Base-by-base conservation (phyloP, 1,140 invertebrate genomes). In the Drosophila bifasciata region DNA sequence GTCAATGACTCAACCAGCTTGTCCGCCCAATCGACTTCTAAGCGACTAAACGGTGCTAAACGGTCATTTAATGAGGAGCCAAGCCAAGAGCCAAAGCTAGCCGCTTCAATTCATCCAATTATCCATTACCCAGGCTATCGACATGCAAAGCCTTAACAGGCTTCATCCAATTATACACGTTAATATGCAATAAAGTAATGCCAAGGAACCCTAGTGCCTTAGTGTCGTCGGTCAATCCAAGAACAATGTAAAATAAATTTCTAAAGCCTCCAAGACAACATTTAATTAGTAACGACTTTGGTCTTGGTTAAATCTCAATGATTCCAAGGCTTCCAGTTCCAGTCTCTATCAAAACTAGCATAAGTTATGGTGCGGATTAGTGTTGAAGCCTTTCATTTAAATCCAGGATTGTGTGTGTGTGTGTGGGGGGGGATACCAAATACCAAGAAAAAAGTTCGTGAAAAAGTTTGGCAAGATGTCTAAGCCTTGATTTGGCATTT, bases 81-180 rank as follows among this genome's bases (percentile, higher is more conserved):
- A 28, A 72, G 67, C 28, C 36, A 28, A 61, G 11, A 36, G 50
- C 9, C 15, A 50, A 50, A 57, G 69, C 49, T 71, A 69, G 51
- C 48, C 58, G 74, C 62, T 66, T 81, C 69, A 75, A 81, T 88
- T 71, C 72, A 81, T 75, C 79, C 77, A 77, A 71, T 71, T 72
- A 72, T 71, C 62, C 79, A 59, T 78, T 72, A 72, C 46, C 66
- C 75, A 59, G 74, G 63, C 73, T 70, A 52, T 41, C 23, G 40
- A 9, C 60, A 64, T n/a, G 7, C 46, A 43, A 19, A 48, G 53
- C 43, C 40, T 50, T 23, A 48, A 59, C 50, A 48, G 58, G 45
- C 40, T 51, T 23, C 52, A 59, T 53, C 43, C 53, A 41, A 71
- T 50, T 53, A 60, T 50, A 39, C 48, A 49, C 57, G 41, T 17